Conservation (phyloP, 2,113 vertebrate species). For the Chitala chitala region DNA sequence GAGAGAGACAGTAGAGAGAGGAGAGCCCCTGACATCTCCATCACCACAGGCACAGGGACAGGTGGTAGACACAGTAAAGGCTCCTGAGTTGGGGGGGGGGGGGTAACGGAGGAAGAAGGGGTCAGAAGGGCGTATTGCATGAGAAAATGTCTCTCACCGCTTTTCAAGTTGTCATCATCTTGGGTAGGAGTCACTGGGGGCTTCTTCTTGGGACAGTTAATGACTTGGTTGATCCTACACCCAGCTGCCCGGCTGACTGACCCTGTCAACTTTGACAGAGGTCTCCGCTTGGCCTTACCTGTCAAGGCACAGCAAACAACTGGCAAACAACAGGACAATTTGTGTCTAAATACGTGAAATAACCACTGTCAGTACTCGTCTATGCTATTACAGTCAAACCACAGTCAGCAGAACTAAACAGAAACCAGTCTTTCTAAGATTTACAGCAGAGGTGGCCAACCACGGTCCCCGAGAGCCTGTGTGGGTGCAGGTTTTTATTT, state of each 20-base stretch:
- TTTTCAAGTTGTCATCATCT: constrained; percentile 78
- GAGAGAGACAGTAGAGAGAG: not conserved
- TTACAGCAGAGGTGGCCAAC: no score
- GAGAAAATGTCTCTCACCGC: constrained; percentile 62
- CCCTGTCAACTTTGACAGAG: constrained; percentile 88
- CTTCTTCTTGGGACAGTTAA: constrained; percentile 94
- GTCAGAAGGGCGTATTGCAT: not conserved
- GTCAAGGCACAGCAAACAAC: constrained; percentile 18
- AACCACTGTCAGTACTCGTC: no score
- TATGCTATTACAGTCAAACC: no score
- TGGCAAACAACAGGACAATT: not conserved
- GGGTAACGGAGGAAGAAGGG: not conserved
- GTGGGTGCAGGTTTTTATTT: no score
- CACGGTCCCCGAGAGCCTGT: no score
- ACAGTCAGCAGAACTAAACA: no score
- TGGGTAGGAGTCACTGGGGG: constrained; percentile 71
- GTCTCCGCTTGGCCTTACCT: constrained; percentile 80
- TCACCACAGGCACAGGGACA: no score
- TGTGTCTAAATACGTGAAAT: no score
- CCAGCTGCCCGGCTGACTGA: constrained; percentile 87
- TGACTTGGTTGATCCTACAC: constrained; percentile 92
- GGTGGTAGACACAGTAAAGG: not conserved
- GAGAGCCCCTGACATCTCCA: no score
- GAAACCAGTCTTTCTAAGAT: no score
- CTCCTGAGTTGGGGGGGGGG: not conserved